Conservation (phyloP, 2,113 vertebrate genomes). For the Sylvicapra grimmia region DNA sequence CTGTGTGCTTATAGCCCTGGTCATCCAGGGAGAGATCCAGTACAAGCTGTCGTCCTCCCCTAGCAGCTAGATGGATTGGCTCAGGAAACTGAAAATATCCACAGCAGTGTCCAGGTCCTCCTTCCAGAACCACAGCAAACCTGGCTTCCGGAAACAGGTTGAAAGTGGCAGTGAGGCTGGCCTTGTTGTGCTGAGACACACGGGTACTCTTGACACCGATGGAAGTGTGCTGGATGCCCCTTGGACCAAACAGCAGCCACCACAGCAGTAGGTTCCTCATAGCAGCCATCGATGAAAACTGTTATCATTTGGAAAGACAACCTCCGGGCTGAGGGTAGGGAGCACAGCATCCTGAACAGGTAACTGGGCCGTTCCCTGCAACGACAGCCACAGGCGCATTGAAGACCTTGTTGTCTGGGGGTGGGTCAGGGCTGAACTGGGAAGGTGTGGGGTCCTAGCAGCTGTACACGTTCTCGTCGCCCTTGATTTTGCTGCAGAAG, state of each 20-base stretch:
- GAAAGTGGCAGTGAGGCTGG: constrained; percentile 97
- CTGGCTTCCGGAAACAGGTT: constrained; percentile 94
- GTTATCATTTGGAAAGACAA: constrained; percentile 95
- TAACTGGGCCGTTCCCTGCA: constrained; percentile 97
- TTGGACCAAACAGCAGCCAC: constrained; percentile 94
- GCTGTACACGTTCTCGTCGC: constrained; percentile 95
- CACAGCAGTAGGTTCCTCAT: constrained; percentile 98
- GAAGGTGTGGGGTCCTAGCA: constrained; percentile 96
- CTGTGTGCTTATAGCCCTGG: constrained; percentile 97
- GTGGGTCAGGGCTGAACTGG: constrained; percentile 92
- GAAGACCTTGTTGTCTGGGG: constrained; percentile 88
- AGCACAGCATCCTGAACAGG: constrained; percentile 96
- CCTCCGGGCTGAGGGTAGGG: constrained; percentile 91
- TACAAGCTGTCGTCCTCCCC: constrained; percentile 95
- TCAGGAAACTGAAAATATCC: constrained; percentile 98
- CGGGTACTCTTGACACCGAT: constrained; percentile 98
- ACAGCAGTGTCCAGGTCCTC: constrained; percentile 96
- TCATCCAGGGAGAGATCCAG: constrained; percentile 98
- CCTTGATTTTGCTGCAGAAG: constrained; percentile 98
- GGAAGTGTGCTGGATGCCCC: constrained; percentile 96
- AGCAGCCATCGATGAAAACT: constrained; percentile 96
- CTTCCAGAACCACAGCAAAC: constrained; percentile 91
- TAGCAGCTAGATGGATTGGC: constrained; percentile 93
- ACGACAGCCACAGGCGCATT: constrained; percentile 93
- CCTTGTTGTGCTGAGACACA: constrained; percentile 98